Evolutionary conservation across 2,113 vertebrate species (phyloP), one percentile per base, ranked within the genome.

Genomic region (Corythoichthys intestinalis): DNA sequence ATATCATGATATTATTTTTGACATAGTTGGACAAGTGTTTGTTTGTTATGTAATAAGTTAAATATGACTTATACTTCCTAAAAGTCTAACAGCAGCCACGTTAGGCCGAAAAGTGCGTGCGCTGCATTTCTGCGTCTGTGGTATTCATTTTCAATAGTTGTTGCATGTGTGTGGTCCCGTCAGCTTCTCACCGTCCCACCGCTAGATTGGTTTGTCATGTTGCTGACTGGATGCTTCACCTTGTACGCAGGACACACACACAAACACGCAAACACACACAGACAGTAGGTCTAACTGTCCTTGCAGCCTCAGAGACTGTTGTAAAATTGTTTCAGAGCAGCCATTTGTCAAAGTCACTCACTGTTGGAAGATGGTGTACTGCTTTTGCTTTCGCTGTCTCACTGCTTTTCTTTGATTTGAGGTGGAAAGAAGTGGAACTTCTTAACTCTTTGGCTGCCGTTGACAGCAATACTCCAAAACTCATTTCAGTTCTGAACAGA

Each of bases 191-290:
- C 77, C 84, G 75, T 70, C 72, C 14, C 37, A 11, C 1, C 72
- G 76, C 58, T 83, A 80, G 78, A 87, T 86, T 86, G 80, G 63
- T 83, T 82, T 85, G 84, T 83, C 86, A 83, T 79, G 71, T 85
- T 85, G 87, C 86, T 87, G 84, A 87, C 84, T 84, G 71, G 68
- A 71, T 78, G 69, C 78, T 85, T 86, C 84, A 77, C 71, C 77
- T 83, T 86, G 77, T 83, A 89, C 84, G 72, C 74, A 79, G 81
- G 81, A 46, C 76, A 77, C 73, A 56, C 53, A 56, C 28, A 28
- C 34, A 28, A 17, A 8, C 52, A 54, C 8, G 9, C 52, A 54
- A 39, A 63, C 50, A 65, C 66, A 72, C 20, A 34, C 64, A 15
- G 12, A 34, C 34, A 58, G 56, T 62, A 49, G 71, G 68, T 77